Conservation (phyloP, 2,113 vertebrate species). For the Thermophis baileyi region DNA sequence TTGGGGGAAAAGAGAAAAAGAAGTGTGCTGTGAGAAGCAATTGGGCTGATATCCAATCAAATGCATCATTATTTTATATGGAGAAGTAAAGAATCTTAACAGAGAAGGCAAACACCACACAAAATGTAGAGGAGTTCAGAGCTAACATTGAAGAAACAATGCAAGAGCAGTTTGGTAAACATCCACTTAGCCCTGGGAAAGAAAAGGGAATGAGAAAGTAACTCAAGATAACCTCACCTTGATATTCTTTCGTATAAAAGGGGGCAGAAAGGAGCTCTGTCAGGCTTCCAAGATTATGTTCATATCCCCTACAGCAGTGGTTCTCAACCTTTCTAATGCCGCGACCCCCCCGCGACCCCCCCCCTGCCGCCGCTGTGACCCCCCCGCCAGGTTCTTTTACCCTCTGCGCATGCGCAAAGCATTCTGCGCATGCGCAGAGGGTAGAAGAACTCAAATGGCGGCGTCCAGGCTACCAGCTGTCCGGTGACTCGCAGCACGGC, state of each 20-base stretch:
- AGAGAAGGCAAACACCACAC: background rate
- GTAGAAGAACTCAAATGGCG: too few relatives aligned
- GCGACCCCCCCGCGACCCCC: too few relatives aligned
- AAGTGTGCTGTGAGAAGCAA: background rate
- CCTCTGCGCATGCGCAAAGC: too few relatives aligned
- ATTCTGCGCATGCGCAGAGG: too few relatives aligned
- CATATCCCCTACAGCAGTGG: background rate
- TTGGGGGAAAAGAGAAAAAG: background rate
- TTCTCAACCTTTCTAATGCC: too few relatives aligned
- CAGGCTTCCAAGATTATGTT: background rate
- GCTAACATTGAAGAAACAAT: background rate
- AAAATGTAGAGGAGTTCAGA: background rate
- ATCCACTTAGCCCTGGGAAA: background rate
- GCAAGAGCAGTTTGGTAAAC: background rate
- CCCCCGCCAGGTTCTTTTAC: too few relatives aligned
- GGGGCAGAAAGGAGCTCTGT: background rate
- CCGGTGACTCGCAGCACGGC: too few relatives aligned
- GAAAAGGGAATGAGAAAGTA: background rate
- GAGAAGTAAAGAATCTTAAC: background rate
- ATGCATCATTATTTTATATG: background rate
- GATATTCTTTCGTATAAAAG: background rate
- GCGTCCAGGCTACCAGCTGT: too few relatives aligned
- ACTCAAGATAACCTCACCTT: background rate
- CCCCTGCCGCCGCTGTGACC: too few relatives aligned
- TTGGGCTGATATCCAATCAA: background rate